phyloP scores from a whole-genome alignment of 2,797 vertebrate species.

The Cossypha dichroa region DNA sequence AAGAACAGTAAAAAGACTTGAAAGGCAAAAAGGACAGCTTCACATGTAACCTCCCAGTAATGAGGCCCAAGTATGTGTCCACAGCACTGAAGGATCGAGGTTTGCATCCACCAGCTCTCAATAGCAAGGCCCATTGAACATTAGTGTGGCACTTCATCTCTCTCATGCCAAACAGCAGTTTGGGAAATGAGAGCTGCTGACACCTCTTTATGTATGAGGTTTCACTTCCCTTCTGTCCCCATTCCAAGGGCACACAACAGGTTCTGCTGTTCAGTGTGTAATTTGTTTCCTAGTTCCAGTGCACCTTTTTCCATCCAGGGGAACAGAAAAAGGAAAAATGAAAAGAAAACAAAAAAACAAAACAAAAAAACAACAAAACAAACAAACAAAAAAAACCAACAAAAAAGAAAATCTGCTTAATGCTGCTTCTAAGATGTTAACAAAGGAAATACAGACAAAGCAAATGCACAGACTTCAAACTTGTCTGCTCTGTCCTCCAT shows the following conservation, averaged over 20 bases:
- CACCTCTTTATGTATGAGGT: background rate
- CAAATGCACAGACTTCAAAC: background rate
- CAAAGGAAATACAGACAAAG: background rate
- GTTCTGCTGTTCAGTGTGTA: background rate
- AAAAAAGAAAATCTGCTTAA: background rate
- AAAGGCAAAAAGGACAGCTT: slow-evolving; percentile 19
- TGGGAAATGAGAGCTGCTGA: slow-evolving; percentile 15
- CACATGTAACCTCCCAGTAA: background rate
- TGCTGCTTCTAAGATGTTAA: background rate
- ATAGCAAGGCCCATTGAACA: slow-evolving; percentile 39
- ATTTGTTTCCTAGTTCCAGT: background rate
- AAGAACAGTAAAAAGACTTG: background rate
- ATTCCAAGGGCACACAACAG: slow-evolving; percentile 23
- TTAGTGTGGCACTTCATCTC: slow-evolving; percentile 4
- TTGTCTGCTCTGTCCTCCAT: background rate
- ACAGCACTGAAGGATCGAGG: background rate
- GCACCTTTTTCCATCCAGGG: background rate
- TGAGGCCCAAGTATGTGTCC: background rate
- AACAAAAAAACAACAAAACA: too few relatives aligned
- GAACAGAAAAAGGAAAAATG: background rate
- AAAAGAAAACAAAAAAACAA: background rate
- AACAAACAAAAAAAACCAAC: too few relatives aligned
- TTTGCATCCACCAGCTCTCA: background rate
- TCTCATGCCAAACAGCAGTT: background rate
- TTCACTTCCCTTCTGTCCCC: background rate